Conservation (phyloP, 2,888 invertebrate genomes). For the Muschampia plurimacula region DNA sequence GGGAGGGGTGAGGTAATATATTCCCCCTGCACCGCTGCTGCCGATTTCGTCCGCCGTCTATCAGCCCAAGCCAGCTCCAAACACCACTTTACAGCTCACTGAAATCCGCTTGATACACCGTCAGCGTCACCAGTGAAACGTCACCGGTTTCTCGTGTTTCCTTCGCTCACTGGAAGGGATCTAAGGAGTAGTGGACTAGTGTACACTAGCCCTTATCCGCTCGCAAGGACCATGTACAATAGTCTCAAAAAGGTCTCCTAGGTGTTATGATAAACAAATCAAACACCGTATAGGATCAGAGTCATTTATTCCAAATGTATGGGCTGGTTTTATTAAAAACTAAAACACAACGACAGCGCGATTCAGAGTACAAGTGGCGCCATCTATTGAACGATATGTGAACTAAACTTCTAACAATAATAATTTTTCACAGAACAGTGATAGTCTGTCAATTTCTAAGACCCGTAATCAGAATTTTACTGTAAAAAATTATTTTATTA, state of each 20-base stretch:
- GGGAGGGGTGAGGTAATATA: not conserved
- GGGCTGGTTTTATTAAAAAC: too few relatives aligned
- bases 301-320: too few relatives aligned
- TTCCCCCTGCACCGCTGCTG: not conserved
- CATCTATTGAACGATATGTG: not conserved
- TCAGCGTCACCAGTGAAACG: too few relatives aligned
- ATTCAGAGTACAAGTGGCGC: too few relatives aligned
- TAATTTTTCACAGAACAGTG: too few relatives aligned
- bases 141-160: not conserved
- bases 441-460: too few relatives aligned
- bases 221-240: not conserved
- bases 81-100: not conserved
- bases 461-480: too few relatives aligned
- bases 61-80: not conserved
- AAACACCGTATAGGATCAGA: too few relatives aligned
- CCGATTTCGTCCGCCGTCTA: not conserved
- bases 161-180: not conserved
- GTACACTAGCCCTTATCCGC: not conserved
- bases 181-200: not conserved
- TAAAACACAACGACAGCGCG: too few relatives aligned
- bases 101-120: too few relatives aligned
- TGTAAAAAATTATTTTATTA: too few relatives aligned
- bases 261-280: too few relatives aligned
- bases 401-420: conserved; percentile 4
- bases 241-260: not conserved